A percentile compares a stretch with the other conserved stretches of the same genome.
These are phyloP conservation scores for Desmodus rotundus DNA, from an alignment of 2,113 vertebrate genomes.

Conservation along the genomic window DNA sequence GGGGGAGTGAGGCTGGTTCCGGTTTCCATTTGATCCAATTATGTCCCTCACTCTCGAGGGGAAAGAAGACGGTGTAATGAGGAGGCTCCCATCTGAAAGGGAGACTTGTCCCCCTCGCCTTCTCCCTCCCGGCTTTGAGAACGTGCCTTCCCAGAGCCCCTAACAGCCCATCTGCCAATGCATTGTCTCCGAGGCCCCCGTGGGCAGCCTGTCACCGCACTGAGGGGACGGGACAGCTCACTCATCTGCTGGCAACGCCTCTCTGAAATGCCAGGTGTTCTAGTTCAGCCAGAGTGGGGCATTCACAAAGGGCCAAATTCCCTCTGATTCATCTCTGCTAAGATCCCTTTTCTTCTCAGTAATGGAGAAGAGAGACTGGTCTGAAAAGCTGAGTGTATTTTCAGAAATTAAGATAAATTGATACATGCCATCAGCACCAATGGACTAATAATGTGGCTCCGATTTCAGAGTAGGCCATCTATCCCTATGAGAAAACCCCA, in stretches of 20 bases:
- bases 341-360: constrained; percentile 64
- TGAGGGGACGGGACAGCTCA: constrained; percentile 56
- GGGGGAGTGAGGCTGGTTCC: background rate
- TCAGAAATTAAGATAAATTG: constrained; percentile 82
- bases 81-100: constrained; percentile 25
- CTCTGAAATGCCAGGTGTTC: constrained; percentile 44
- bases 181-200: constrained; percentile 35
- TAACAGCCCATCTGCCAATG: constrained; percentile 56
- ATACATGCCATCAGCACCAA: constrained; percentile 72
- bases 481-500: constrained; percentile 50
- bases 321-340: constrained; percentile 73
- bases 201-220: constrained; percentile 36
- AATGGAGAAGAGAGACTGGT: constrained; percentile 69
- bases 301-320: constrained; percentile 68
- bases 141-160: constrained; percentile 42
- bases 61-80: background rate
- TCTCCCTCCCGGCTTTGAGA: constrained; percentile 48
- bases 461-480: constrained; percentile 72
- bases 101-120: constrained; percentile 39
- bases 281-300: constrained; percentile 64
- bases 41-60: background rate
- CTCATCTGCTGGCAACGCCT: constrained; percentile 59
- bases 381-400: constrained; percentile 74
- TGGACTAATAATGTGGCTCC: constrained; percentile 76
- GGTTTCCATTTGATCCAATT: constrained; percentile 46